Evolutionary conservation across 2,797 vertebrate genomes (phyloP).

Genomic region (Pyrrhura leucotis): DNA sequence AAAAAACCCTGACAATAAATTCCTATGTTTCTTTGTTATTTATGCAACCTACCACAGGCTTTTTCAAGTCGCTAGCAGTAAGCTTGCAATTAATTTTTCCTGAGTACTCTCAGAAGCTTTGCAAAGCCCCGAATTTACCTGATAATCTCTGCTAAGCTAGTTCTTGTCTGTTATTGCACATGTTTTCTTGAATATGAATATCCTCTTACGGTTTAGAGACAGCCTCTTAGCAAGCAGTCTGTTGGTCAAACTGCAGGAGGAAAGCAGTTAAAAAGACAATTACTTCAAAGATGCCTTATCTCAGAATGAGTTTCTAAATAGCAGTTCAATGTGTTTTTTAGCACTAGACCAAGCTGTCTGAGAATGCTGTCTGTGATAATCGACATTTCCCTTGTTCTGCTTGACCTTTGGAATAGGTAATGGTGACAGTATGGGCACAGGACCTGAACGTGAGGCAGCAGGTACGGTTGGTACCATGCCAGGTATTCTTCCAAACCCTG

Average conservation of each 20-base stretch:
- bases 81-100: neutral
- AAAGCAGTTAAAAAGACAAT: slow-evolving; percentile 11
- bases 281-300: slow-evolving; percentile 13
- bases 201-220: neutral
- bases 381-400: neutral
- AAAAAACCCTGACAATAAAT: neutral
- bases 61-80: neutral
- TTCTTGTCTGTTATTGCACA: neutral
- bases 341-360: neutral
- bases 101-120: neutral
- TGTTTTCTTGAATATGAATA: neutral
- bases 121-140: neutral
- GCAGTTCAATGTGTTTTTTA: neutral
- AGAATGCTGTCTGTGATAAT: neutral
- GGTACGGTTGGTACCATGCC: neutral
- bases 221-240: neutral
- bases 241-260: slow-evolving; percentile 16
- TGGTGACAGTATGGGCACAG: neutral
- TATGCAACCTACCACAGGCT: neutral
- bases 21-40: neutral
- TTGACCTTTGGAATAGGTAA: neutral
- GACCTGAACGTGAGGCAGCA: neutral
- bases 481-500: neutral
- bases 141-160: neutral
- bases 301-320: slow-evolving; percentile 12